Evolutionary conservation across 2,888 invertebrate species (phyloP), one percentile per base, ranked within the genome.

Genomic region (Sinohyriopsis cumingii): DNA sequence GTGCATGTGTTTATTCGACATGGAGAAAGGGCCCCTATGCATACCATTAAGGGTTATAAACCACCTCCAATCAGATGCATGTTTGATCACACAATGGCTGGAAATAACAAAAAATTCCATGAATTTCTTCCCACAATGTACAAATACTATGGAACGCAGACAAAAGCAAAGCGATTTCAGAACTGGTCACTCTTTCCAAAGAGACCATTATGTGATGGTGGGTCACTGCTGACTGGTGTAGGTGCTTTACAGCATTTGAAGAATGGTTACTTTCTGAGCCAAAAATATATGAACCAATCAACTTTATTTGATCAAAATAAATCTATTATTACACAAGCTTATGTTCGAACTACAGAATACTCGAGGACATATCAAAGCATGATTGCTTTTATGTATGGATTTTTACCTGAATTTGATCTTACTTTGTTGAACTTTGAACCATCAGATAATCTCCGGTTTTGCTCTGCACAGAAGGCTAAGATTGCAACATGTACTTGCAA

Each of bases 331-430:
- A 68, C 75, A 90, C 84, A 89, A 53, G 76, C 90, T 7, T 75
- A 94, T 20, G 92, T 94, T 7, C 94, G 94, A 87, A 95, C 95
- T 80, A 97, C 97, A 0, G 93, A 95, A 59, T 96, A 96, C 88
- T 91, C 96, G 1, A 92, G 98, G 83, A 98, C 98, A 24, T 96
- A 95, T 86, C 97, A 97, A 90, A 97, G 97, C 82, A 94, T 95
- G 0, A 91, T 96, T 80, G 95, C 95, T 0, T 92, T 96, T 79
- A 89, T 95, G 5, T 95, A 93, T 86, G 93, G 94, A 0, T 92
- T 96, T 75, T 90, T 95, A 56, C 93, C 94, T 5, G 90, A 92
- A 3, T 94, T 94, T 69, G 92, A 93, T 65, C 91, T 94, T 3
- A 82, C 93, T 15, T 93, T 93, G 69, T 90, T 95, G 7, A 92